phyloP scores from a whole-genome alignment of 2,888 invertebrate species.

The Microlaimidae sp. region DNA sequence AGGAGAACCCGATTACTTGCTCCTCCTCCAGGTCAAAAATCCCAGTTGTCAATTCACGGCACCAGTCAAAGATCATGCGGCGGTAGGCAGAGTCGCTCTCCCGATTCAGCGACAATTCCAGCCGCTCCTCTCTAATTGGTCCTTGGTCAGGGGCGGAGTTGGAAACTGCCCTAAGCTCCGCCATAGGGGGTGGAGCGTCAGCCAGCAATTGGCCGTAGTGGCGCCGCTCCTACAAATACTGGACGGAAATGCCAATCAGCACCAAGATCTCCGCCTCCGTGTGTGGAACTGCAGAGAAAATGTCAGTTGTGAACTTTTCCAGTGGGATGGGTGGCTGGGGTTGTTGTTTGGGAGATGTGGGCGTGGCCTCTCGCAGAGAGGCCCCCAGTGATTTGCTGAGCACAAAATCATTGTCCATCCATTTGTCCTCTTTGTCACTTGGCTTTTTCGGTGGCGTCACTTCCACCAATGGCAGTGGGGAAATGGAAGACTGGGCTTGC shows the following conservation, averaged over 20 bases:
- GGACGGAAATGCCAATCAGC: neutral
- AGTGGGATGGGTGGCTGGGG: too few species aligned
- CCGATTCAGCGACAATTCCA: conserved; percentile 3
- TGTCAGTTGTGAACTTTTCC: neutral
- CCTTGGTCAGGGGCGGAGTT: neutral
- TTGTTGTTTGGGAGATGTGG: too few species aligned
- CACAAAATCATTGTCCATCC: conserved; percentile 10
- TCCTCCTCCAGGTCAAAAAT: too few species aligned
- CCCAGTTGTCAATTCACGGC: too few species aligned
- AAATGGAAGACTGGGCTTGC: too few species aligned
- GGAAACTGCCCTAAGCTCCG: neutral
- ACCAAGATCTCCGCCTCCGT: neutral
- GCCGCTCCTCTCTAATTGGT: neutral
- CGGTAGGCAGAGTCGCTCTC: conserved; percentile 5
- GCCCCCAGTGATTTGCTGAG: neutral
- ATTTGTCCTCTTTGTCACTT: conserved; percentile 1
- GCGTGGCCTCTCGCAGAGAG: too few species aligned
- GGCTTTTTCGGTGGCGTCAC: too few species aligned
- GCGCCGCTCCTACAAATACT: neutral
- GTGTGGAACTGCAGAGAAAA: conserved; percentile 4
- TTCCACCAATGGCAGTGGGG: too few species aligned
- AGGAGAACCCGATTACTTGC: too few species aligned
- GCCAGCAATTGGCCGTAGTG: neutral
- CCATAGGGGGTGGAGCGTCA: neutral
- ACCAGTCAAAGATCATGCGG: conserved; percentile 7